Evolutionary conservation across 1,140 invertebrate genomes (phyloP).

Genomic region (Drosophila pseudoobscura): DNA sequence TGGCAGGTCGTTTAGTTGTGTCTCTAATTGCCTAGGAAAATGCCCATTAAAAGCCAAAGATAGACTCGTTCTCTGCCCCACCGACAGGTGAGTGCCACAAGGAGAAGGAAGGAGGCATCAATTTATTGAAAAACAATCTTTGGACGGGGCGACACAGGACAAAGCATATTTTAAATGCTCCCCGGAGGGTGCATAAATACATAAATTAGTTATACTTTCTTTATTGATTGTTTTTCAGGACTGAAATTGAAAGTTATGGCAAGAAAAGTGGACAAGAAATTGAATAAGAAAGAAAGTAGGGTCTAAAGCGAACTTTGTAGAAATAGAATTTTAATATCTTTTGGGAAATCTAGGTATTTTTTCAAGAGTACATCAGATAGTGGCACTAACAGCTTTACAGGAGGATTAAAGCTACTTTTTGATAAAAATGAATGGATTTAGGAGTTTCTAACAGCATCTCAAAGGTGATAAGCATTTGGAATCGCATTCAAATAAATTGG

Average conservation of each 20-base stretch:
- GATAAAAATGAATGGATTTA: too few species aligned
- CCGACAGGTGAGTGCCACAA: constrained; percentile 36
- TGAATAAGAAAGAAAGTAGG: too few species aligned
- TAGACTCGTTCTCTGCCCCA: background rate
- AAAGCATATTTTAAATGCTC: constrained; percentile 8
- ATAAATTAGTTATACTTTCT: background rate
- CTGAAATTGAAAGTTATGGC: background rate
- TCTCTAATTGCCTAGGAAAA: constrained; percentile 66
- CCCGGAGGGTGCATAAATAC: background rate
- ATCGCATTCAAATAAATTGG: too few species aligned
- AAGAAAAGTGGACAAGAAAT: too few species aligned
- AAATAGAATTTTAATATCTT: too few species aligned
- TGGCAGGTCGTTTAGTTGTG: constrained; percentile 45
- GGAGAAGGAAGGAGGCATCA: constrained; percentile 19
- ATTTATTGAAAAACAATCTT: constrained; percentile 73
- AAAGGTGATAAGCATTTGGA: too few species aligned
- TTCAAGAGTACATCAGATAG: too few species aligned
- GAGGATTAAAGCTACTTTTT: too few species aligned
- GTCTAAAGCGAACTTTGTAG: too few species aligned
- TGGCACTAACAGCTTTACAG: too few species aligned
- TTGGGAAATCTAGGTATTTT: too few species aligned
- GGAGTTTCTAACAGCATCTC: too few species aligned
- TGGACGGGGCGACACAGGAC: background rate
- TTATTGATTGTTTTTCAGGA: background rate
- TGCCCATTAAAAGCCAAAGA: constrained; percentile 32